Evolutionary conservation across 2,888 invertebrate species (phyloP).

Genomic region (Agrochola litura): DNA sequence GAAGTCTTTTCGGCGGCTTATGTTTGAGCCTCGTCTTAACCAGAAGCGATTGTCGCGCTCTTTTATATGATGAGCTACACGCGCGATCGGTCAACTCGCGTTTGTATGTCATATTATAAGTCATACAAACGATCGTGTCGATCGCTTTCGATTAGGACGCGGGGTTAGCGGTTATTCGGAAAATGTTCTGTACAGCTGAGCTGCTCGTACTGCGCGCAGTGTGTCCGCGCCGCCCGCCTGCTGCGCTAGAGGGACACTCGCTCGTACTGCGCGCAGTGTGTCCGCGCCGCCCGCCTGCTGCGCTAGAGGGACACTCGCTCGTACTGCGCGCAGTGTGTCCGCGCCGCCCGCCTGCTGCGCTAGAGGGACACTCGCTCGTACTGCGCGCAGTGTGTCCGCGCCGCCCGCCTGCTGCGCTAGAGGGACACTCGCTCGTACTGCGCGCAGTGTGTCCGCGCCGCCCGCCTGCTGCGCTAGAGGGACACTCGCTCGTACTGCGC

Average conservation of each 20-base stretch:
- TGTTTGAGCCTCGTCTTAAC: background rate
- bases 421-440: no score
- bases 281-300: no score
- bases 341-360: constrained; percentile 88
- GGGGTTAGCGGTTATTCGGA: background rate
- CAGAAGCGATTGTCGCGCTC: background rate
- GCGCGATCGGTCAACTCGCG: background rate
- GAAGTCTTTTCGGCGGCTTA: background rate
- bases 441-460: no score
- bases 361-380: no score
- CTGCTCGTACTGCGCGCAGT: constrained; percentile 85
- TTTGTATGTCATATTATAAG: background rate
- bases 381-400: no score
- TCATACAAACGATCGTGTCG: background rate
- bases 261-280: no score
- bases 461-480: constrained; percentile 88
- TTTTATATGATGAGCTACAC: background rate
- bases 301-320: no score
- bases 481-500: background rate
- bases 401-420: constrained; percentile 77
- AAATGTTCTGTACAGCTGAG: no score
- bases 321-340: background rate
- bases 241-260: constrained; percentile 81
- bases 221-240: constrained; percentile 74
- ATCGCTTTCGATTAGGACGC: background rate